phyloP scores from a whole-genome alignment of 2,888 invertebrate genomes.

The Eutolmus rufibarbis region DNA sequence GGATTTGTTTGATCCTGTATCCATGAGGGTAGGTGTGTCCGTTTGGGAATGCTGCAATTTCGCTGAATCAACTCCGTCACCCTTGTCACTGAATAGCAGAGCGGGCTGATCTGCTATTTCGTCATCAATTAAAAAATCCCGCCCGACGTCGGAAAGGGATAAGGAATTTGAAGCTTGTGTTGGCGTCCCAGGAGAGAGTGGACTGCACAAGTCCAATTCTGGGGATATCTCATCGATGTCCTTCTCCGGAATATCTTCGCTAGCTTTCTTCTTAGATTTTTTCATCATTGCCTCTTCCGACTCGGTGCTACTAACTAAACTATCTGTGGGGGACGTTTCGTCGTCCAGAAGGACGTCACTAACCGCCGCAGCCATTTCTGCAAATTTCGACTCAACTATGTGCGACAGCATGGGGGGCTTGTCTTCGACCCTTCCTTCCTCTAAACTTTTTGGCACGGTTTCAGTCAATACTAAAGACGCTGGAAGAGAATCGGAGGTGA shows the following conservation, averaged over 20 bases:
- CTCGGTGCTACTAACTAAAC: slow-evolving; percentile 67
- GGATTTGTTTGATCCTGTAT: slow-evolving; percentile 56
- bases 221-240: slow-evolving; percentile 64
- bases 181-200: slow-evolving; percentile 77
- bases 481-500: not conserved
- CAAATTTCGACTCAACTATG: slow-evolving; percentile 69
- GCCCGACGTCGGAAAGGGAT: slow-evolving; percentile 77
- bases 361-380: slow-evolving; percentile 73
- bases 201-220: slow-evolving; percentile 61
- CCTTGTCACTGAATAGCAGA: slow-evolving; percentile 75
- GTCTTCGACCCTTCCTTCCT: slow-evolving; percentile 46
- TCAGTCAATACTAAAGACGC: slow-evolving; percentile 41
- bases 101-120: slow-evolving; percentile 92
- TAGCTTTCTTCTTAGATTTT: slow-evolving; percentile 57
- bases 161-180: slow-evolving; percentile 81
- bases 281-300: slow-evolving; percentile 56
- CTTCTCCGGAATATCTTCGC: slow-evolving; percentile 63
- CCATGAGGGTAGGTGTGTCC: slow-evolving; percentile 62
- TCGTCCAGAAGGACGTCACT: slow-evolving; percentile 78
- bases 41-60: slow-evolving; percentile 63
- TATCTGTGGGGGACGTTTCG: slow-evolving; percentile 84
- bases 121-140: slow-evolving; percentile 84
- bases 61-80: slow-evolving; percentile 54
- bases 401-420: slow-evolving; percentile 57
- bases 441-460: slow-evolving; percentile 37